A percentile compares a stretch with the other conserved stretches of the same genome.
phyloP scores from a whole-genome alignment of 2,888 invertebrate genomes.

The Agonopterix alstromeriana region DNA sequence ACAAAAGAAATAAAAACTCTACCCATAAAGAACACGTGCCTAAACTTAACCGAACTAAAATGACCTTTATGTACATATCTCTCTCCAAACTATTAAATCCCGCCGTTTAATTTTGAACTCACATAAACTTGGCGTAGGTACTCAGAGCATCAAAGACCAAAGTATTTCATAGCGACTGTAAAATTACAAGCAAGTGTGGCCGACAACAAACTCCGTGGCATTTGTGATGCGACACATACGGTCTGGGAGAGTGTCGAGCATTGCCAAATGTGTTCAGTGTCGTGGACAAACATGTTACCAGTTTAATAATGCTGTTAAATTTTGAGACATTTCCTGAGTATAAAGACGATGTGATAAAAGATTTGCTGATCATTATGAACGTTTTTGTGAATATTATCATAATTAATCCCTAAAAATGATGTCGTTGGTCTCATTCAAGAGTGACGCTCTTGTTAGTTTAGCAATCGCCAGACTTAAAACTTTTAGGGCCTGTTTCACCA shows the following conservation, averaged over 20 bases:
- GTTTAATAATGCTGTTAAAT: neutral
- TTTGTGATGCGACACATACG: constrained; percentile 3
- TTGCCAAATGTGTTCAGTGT: neutral
- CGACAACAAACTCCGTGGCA: constrained; percentile 10
- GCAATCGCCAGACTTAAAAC: no score
- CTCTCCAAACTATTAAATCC: constrained; percentile 32
- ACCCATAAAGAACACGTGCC: constrained; percentile 25
- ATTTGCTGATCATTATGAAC: no score
- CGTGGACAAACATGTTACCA: neutral
- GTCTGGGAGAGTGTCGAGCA: neutral
- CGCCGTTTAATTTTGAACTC: constrained; percentile 29
- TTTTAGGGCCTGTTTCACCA: no score
- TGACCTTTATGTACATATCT: constrained; percentile 20
- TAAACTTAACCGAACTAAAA: constrained; percentile 6
- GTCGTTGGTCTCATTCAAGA: no score
- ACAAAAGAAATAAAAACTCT: constrained; percentile 9
- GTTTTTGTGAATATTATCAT: no score
- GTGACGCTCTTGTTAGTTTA: no score
- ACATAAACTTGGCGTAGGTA: constrained; percentile 21
- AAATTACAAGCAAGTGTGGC: constrained; percentile 26
- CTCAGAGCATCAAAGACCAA: constrained; percentile 36
- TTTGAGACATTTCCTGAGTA: no score
- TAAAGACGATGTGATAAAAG: no score
- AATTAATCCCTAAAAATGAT: no score
- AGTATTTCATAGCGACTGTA: constrained; percentile 38